Evolutionary conservation across 2,888 invertebrate species (phyloP).

Genomic region (Zygothrica quintamaculata): DNA sequence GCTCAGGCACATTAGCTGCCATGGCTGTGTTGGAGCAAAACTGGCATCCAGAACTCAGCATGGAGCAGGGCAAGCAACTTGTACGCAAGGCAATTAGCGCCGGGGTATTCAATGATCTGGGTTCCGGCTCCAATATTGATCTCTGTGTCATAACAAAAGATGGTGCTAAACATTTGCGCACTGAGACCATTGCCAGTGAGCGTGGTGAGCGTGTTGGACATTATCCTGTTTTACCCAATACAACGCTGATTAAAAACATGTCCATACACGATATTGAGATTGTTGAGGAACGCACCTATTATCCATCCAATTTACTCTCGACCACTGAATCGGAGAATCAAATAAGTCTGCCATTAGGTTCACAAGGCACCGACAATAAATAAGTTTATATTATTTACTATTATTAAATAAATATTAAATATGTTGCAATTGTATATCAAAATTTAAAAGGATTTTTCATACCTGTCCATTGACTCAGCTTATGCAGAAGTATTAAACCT

Average conservation of each 20-base stretch:
- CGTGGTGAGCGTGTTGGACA: constrained; percentile 79
- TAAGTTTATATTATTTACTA: too few species aligned
- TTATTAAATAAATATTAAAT: too few species aligned
- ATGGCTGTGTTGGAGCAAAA: constrained; percentile 97
- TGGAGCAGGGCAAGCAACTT: constrained; percentile 93
- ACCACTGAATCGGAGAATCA: not conserved
- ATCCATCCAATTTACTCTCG: not conserved
- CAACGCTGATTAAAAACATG: constrained; percentile 78
- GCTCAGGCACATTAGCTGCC: constrained; percentile 97
- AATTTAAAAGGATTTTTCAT: too few species aligned
- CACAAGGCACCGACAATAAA: not conserved
- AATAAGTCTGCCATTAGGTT: not conserved
- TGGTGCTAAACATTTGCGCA: constrained; percentile 91
- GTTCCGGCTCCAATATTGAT: constrained; percentile 98
- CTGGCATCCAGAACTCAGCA: constrained; percentile 92
- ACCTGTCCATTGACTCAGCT: too few species aligned
- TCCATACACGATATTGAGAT: constrained; percentile 76
- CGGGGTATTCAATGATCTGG: constrained; percentile 98
- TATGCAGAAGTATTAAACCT: too few species aligned
- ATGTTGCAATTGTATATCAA: too few species aligned
- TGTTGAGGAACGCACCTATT: constrained; percentile 61
- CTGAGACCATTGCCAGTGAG: constrained; percentile 93
- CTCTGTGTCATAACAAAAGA: constrained; percentile 95
- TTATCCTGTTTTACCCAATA: constrained; percentile 78
- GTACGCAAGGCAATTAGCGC: constrained; percentile 97